Percentiles rank a stretch among this genome's conserved stretches.
Conservation (phyloP, 2,113 vertebrate genomes). For the Bos indicus region DNA sequence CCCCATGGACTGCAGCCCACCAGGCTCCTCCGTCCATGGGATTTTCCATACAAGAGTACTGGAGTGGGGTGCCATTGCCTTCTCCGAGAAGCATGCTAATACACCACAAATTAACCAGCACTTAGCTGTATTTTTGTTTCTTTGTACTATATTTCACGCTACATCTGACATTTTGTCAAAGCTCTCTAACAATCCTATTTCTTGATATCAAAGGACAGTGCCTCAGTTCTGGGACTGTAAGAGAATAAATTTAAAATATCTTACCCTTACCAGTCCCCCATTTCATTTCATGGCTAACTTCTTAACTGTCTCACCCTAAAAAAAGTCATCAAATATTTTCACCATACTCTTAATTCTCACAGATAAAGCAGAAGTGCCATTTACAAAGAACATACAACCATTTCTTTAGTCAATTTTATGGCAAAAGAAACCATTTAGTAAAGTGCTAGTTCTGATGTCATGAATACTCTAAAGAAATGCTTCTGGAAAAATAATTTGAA, state of each 20-base stretch:
- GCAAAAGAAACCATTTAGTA: neutral
- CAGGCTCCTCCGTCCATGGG: no score
- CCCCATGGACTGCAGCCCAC: no score
- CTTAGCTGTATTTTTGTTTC: neutral
- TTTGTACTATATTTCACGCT: neutral
- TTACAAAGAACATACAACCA: neutral
- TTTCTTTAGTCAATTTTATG: neutral
- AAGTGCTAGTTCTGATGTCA: neutral
- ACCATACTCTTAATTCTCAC: neutral
- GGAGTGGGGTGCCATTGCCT: no score
- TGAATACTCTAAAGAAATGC: neutral
- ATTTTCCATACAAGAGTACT: no score
- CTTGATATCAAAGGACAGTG: neutral
- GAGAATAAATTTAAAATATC: neutral
- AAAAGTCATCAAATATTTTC: neutral
- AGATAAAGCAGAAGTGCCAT: neutral
- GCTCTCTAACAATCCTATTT: neutral
- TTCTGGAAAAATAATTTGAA: neutral
- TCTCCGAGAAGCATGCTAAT: neutral
- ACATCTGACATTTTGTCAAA: neutral
- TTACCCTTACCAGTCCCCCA: neutral
- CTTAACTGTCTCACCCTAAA: neutral
- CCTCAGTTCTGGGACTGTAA: neutral
- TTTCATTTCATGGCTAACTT: neutral
- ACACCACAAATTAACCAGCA: neutral